phyloP scores from a whole-genome alignment of 2,888 invertebrate species.

The Dasysyrphus albostriatus region DNA sequence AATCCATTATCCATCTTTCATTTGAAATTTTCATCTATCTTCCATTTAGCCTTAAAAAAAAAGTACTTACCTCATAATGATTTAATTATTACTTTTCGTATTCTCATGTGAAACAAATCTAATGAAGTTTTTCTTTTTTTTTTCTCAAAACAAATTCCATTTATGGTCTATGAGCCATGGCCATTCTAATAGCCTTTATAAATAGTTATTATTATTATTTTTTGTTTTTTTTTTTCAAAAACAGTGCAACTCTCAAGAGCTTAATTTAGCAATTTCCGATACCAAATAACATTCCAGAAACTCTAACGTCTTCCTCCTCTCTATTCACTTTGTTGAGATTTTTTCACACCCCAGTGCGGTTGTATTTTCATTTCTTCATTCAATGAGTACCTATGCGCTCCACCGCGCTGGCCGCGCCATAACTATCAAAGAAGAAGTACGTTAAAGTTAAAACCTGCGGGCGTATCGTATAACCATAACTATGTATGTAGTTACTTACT shows the following conservation, averaged over 20 bases:
- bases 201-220: too few relatives aligned
- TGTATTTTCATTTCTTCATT: constrained; percentile 46
- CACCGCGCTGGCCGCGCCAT: background rate
- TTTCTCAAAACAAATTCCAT: background rate
- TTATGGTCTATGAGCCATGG: constrained; percentile 11
- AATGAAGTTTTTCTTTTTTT: constrained; percentile 14
- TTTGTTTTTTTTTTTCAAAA: constrained; percentile 38
- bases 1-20: too few relatives aligned
- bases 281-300: background rate
- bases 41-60: background rate
- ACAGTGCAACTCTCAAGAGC: constrained; percentile 44
- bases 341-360: constrained; percentile 72
- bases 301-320: background rate
- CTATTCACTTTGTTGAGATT: constrained; percentile 31
- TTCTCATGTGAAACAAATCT: constrained; percentile 29
- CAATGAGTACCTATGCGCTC: constrained; percentile 32
- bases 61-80: background rate
- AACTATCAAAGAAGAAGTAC: constrained; percentile 4
- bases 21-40: background rate
- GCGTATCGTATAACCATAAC: constrained; percentile 31
- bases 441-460: constrained; percentile 42
- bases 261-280: constrained; percentile 70
- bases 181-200: constrained; percentile 9
- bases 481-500: background rate
- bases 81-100: constrained; percentile 24